Conservation (phyloP, 2,797 vertebrate genomes). For the Aphelocoma californica region DNA sequence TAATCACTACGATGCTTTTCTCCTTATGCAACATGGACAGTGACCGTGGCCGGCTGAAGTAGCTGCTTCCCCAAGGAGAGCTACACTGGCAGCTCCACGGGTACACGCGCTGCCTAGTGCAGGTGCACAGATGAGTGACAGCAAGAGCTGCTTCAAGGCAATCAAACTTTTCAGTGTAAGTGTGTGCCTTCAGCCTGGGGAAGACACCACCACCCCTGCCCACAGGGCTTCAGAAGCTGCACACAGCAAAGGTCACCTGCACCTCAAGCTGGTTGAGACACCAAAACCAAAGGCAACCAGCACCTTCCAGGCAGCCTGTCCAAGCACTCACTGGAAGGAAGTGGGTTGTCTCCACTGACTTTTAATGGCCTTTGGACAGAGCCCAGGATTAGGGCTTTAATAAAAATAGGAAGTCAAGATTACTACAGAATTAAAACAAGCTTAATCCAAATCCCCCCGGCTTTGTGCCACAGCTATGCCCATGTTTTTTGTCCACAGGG, state of each 20-base stretch:
- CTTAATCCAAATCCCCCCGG: conserved; percentile 29
- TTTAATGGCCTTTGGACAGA: neutral
- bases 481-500: neutral
- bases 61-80: neutral
- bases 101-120: accelerated
- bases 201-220: neutral
- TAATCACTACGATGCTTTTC: conserved; percentile 33
- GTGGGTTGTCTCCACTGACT: neutral
- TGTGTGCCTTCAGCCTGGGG: accelerated
- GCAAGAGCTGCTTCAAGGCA: accelerated
- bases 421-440: conserved; percentile 53
- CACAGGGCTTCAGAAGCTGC: neutral
- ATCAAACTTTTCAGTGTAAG: neutral
- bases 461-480: neutral
- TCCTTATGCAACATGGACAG: conserved; percentile 24
- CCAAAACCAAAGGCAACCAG: neutral
- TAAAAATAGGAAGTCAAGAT: conserved; percentile 44
- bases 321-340: neutral
- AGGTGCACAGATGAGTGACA: accelerated
- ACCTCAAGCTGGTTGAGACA: neutral
- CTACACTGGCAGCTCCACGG: neutral
- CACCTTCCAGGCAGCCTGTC: accelerated
- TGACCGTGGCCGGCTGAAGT: neutral
- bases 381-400: neutral
- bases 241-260: neutral